Evolutionary conservation across 2,113 vertebrate genomes (phyloP).

Genomic region (Pampusana beccarii): DNA sequence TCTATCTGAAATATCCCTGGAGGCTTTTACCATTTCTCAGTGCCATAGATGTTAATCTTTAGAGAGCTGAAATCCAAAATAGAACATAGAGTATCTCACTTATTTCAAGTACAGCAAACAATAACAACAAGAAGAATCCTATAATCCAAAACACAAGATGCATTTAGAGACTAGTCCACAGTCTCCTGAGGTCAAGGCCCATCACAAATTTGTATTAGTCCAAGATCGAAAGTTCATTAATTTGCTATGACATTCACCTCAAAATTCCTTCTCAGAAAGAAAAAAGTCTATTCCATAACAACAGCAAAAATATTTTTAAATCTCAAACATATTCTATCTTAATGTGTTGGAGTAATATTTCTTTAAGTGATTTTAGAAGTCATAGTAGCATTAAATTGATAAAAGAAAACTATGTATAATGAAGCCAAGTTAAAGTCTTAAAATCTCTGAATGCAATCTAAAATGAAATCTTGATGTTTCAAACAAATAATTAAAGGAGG

Average conservation of each 20-base stretch:
- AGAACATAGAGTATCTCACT: conserved; percentile 74
- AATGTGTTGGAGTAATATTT: not conserved
- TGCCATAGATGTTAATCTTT: conserved; percentile 87
- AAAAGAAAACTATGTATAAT: not conserved
- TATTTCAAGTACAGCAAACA: conserved; percentile 42
- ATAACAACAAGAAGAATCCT: not conserved
- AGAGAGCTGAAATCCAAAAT: conserved; percentile 77
- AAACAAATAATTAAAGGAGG: not conserved
- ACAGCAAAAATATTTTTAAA: not conserved
- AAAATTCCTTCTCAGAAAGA: not conserved
- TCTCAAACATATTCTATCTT: not conserved
- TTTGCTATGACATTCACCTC: not conserved
- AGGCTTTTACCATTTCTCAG: conserved; percentile 82
- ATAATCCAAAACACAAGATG: not conserved
- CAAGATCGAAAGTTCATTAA: not conserved
- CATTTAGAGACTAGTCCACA: not conserved
- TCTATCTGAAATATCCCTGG: conserved; percentile 82
- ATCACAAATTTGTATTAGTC: not conserved
- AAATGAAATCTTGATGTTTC: not conserved
- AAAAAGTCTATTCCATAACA: not conserved
- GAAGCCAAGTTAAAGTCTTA: not conserved
- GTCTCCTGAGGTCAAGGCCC: not conserved
- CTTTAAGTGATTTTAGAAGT: not conserved
- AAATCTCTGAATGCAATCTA: not conserved
- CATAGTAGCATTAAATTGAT: not conserved